phyloP scores from a whole-genome alignment of 2,888 invertebrate species.

The Drosophila mettleri region DNA sequence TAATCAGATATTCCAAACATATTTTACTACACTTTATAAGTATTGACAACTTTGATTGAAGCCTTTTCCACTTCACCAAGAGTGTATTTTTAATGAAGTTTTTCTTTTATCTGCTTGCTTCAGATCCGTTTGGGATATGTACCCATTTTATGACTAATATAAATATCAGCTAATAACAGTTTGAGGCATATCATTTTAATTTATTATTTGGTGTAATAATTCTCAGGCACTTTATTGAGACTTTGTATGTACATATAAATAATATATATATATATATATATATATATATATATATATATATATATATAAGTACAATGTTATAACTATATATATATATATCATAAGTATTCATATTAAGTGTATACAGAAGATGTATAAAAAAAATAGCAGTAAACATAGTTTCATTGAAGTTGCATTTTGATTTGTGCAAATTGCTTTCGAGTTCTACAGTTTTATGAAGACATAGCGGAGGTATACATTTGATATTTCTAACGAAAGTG shows the following conservation, averaged over 20 bases:
- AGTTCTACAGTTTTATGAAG: slow-evolving; percentile 50
- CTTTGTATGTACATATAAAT: slow-evolving; percentile 50
- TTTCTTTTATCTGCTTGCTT: slow-evolving; percentile 17
- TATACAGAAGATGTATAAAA: slow-evolving; percentile 44
- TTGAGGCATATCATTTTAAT: slow-evolving; percentile 1
- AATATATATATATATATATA: slow-evolving; percentile 52
- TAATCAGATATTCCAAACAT: slow-evolving; percentile 41
- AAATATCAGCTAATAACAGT: slow-evolving; percentile 8
- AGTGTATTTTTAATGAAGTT: slow-evolving; percentile 29
- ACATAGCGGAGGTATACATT: slow-evolving; percentile 49
- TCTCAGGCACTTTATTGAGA: slow-evolving; percentile 77
- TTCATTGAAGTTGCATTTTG: slow-evolving; percentile 38
- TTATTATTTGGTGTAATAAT: slow-evolving; percentile 37
- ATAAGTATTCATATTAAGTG: slow-evolving; percentile 26
- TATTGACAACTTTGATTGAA: slow-evolving; percentile 55
- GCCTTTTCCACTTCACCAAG: slow-evolving; percentile 19
- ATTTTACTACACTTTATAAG: slow-evolving; percentile 42
- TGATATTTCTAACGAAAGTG: slow-evolving; percentile 16
- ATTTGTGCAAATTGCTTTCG: slow-evolving; percentile 59
- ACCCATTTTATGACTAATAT: slow-evolving; percentile 15
- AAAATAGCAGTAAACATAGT: slow-evolving; percentile 42
- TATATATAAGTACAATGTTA: slow-evolving; percentile 61
- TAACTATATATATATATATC: slow-evolving; percentile 35
- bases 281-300: slow-evolving; percentile 37
- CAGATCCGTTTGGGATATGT: slow-evolving; percentile 9